phyloP scores from a whole-genome alignment of 2,797 vertebrate species.

The Phataginus tricuspis region DNA sequence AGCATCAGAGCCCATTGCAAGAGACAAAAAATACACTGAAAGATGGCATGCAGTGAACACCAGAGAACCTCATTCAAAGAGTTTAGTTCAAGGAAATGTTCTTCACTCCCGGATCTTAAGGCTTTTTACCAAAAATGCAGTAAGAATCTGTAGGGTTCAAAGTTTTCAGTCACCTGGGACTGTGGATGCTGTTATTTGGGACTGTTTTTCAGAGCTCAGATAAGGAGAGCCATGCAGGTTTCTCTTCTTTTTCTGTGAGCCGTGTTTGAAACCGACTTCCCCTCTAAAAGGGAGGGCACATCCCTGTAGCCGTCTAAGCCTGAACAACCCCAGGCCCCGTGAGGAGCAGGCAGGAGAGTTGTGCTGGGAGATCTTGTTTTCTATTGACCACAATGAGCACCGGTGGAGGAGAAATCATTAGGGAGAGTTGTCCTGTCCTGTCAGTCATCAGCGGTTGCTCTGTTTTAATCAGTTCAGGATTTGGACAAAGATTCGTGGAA shows the following conservation, averaged over 20 bases:
- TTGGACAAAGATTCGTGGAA: constrained; percentile 76
- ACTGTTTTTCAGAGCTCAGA: constrained; percentile 34
- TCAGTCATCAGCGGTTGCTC: constrained; percentile 70
- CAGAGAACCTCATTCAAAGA: not conserved
- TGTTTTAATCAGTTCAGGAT: constrained; percentile 71
- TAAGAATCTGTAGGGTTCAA: not conserved
- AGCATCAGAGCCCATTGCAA: not conserved
- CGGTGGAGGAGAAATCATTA: constrained; percentile 71
- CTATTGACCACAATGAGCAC: constrained; percentile 69
- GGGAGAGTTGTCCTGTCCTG: constrained; percentile 55
- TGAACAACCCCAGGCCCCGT: constrained; percentile 61
- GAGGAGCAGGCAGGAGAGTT: constrained; percentile 35
- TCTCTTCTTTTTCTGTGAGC: not conserved
- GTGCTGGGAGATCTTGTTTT: constrained; percentile 72
- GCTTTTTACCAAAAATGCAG: constrained; percentile 50
- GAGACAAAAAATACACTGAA: constrained; percentile 9
- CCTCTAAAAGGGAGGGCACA: not conserved
- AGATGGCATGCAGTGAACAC: not conserved
- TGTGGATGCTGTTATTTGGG: not conserved
- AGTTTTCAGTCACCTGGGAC: constrained; percentile 30
- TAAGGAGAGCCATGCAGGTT: not conserved
- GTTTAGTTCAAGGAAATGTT: constrained; percentile 27
- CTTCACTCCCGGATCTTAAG: constrained; percentile 48
- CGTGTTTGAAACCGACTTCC: constrained; percentile 42
- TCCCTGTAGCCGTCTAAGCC: constrained; percentile 46